These are phyloP conservation scores for Eunapius fragilis DNA, from an alignment of 37 sponge, comb jelly and placozoan species.

Conservation along the genomic window DNA sequence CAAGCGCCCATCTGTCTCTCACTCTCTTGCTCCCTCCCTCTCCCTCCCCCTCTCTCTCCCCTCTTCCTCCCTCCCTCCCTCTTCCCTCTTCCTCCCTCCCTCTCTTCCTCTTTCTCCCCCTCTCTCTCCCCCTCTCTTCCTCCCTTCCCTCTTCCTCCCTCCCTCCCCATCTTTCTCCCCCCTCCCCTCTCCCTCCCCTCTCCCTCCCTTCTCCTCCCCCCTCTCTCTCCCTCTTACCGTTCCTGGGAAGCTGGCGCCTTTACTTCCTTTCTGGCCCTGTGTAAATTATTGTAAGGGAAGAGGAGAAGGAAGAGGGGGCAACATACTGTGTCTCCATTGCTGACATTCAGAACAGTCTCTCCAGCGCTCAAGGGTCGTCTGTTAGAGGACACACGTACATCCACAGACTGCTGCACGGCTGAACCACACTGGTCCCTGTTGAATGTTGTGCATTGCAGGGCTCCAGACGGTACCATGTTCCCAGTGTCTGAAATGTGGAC, in stretches of 20 bases:
- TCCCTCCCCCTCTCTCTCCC: too few relatives aligned
- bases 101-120: too few relatives aligned
- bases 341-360: background rate
- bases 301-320: background rate
- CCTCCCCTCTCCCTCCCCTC: too few relatives aligned
- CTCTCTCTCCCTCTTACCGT: too few relatives aligned
- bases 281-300: background rate
- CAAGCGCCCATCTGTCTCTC: too few relatives aligned
- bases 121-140: too few relatives aligned
- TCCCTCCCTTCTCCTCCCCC: too few relatives aligned
- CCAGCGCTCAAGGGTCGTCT: background rate
- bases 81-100: too few relatives aligned
- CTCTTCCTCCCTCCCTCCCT: too few relatives aligned
- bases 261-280: conserved; percentile 7
- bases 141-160: too few relatives aligned
- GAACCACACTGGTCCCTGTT: conserved; percentile 1
- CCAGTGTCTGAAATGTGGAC: conserved; percentile 21
- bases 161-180: too few relatives aligned
- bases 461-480: conserved; percentile 2
- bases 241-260: conserved; percentile 37
- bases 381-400: background rate
- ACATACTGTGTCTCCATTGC: background rate
- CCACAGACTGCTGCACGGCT: background rate
- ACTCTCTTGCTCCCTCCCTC: too few relatives aligned
- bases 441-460: conserved; percentile 10